Base-by-base conservation (phyloP, 2,888 invertebrate species). In the Andrena minutula region DNA sequence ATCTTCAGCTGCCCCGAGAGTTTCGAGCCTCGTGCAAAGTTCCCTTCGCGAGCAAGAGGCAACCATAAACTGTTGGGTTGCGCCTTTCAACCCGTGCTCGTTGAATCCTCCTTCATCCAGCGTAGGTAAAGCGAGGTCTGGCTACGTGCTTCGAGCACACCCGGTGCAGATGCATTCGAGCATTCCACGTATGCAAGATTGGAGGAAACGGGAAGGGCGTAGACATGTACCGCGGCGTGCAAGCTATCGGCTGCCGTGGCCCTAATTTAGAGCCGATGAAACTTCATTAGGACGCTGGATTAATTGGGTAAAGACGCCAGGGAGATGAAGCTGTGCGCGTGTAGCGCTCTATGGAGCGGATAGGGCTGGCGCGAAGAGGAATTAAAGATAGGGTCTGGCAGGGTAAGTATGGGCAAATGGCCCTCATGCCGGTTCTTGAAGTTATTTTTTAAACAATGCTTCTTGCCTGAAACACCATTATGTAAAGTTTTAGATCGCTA, bases 211-310 rank as follows among this genome's bases (percentile, higher is more conserved):
- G 47, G 58, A 63, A 41, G 61, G 35, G 51, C 5, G 53, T 60
- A 30, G 71, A 58, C 49, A 60, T 12, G 64, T 75, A 58, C 83
- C 82, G 49, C 71, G 68, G 60, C 60, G 51, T 20, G 30, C 5
- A 26, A 26, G 23, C 53, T 47, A 65, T 75, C 64, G 60, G 32
- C 61, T 65, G 79, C 30, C 63, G 61, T 60, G 53, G 69, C 58
- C 70, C 71, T 82, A 84, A 82, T 84, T 75, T 81, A 65, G 61
- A 69, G 74, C 53, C 73, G 73, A 81, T 79, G 80, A 75, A 83
- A 81, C 79, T 83, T 85, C 64, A 61, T 87, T 83, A 82, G 70
- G 60, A 82, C 69, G 71, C n/a, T 53, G 76, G 63, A 87, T 85
- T 84, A 83, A 87, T 83, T 83, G 72, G 56, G 65, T 32, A 63